Conservation (phyloP, 2,888 invertebrate genomes). For the Tipula vernalis region DNA sequence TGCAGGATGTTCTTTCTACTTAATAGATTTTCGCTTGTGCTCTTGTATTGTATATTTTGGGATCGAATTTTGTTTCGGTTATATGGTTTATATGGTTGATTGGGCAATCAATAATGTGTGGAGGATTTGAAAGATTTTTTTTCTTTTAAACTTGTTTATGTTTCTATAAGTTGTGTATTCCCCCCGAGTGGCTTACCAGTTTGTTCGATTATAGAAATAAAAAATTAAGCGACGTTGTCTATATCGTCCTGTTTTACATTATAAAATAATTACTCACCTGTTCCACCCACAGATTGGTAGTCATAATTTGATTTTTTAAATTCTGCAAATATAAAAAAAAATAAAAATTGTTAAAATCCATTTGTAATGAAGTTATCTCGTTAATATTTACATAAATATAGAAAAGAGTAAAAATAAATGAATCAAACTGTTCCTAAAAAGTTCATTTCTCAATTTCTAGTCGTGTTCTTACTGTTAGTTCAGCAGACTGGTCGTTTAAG, state of each 20-base stretch:
- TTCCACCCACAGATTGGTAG: conserved; percentile 55
- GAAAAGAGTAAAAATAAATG: no score
- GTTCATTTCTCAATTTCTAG: no score
- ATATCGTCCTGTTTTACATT: background rate
- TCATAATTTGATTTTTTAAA: conserved; percentile 81
- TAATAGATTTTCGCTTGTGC: background rate
- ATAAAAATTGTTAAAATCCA: background rate
- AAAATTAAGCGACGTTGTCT: background rate
- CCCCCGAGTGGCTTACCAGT: background rate
- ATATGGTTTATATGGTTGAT: background rate
- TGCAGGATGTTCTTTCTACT: background rate
- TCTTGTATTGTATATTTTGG: background rate
- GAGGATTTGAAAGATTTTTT: background rate
- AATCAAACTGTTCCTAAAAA: no score
- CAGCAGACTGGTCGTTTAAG: no score
- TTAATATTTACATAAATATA: no score
- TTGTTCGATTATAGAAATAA: background rate
- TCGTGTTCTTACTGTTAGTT: no score
- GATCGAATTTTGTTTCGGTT: background rate
- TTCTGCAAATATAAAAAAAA: conserved; percentile 46
- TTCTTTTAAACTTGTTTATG: background rate
- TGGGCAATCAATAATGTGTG: conserved; percentile 4
- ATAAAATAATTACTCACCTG: conserved; percentile 41
- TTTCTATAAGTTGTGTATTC: background rate
- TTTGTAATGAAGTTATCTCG: no score